phyloP scores from a whole-genome alignment of 2,888 invertebrate genomes.

The Stenurella melanura region DNA sequence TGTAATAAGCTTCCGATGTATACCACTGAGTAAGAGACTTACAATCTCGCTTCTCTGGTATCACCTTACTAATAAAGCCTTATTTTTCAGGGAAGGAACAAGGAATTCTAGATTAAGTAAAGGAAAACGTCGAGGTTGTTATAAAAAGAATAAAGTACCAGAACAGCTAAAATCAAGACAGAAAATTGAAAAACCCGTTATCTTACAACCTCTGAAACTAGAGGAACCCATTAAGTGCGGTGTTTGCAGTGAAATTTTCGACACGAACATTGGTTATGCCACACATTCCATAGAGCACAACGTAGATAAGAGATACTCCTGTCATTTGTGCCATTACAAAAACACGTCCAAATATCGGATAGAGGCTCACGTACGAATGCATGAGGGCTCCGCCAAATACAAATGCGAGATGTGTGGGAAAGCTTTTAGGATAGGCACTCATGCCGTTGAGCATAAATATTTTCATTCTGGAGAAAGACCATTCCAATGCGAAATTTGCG shows the following conservation, averaged over 20 bases:
- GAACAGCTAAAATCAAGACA: slow-evolving; percentile 14
- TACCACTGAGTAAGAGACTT: slow-evolving; percentile 24
- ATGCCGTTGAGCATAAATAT: slow-evolving; percentile 72
- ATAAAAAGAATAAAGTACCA: slow-evolving; percentile 7
- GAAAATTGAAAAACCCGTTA: slow-evolving; percentile 33
- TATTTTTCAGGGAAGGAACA: slow-evolving; percentile 25
- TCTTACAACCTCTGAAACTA: slow-evolving; percentile 55
- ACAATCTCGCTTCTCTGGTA: not conserved
- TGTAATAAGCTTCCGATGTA: slow-evolving; percentile 6
- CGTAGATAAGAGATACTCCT: slow-evolving; percentile 60
- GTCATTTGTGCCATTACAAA: slow-evolving; percentile 57
- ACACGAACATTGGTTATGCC: slow-evolving; percentile 67
- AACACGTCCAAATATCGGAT: slow-evolving; percentile 59
- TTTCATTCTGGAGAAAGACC: slow-evolving; percentile 74
- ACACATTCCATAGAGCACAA: slow-evolving; percentile 67
- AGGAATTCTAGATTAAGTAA: slow-evolving; percentile 5
- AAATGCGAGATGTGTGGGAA: slow-evolving; percentile 62
- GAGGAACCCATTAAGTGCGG: slow-evolving; percentile 74
- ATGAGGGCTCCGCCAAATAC: slow-evolving; percentile 59
- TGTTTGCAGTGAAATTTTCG: slow-evolving; percentile 75
- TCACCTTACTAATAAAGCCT: slow-evolving; percentile 25
- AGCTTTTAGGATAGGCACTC: slow-evolving; percentile 70
- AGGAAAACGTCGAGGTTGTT: not conserved
- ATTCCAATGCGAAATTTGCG: slow-evolving; percentile 62
- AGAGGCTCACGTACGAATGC: slow-evolving; percentile 65